These are phyloP conservation scores for Panopea generosa DNA, from an alignment of 2,888 invertebrate species.

Conservation along the genomic window DNA sequence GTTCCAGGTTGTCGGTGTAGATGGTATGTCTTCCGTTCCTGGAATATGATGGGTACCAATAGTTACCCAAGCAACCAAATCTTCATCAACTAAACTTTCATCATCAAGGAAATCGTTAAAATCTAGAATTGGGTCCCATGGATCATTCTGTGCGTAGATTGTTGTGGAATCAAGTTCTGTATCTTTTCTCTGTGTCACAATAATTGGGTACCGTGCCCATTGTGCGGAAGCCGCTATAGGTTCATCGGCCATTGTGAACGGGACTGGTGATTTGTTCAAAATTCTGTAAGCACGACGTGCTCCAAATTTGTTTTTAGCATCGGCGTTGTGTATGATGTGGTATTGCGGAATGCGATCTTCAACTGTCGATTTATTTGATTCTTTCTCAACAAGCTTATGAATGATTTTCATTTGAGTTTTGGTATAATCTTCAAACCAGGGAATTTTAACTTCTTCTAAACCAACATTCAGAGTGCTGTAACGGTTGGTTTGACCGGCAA, in stretches of 20 bases:
- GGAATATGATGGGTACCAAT: conserved; percentile 79
- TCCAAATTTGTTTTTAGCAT: conserved; percentile 26
- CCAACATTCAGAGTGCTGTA: conserved; percentile 60
- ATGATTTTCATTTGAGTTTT: conserved; percentile 32
- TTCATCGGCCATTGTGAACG: conserved; percentile 64
- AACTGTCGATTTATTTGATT: conserved; percentile 17
- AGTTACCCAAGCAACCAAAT: conserved; percentile 81
- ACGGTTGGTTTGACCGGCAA: conserved; percentile 69
- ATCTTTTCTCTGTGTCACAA: conserved; percentile 75
- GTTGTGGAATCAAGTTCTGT: conserved; percentile 70
- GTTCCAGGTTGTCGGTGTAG: conserved; percentile 75
- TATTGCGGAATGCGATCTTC: conserved; percentile 36
- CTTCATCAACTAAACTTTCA: conserved; percentile 74
- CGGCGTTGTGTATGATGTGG: conserved; percentile 35
- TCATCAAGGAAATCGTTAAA: conserved; percentile 73
- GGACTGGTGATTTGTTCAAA: conserved; percentile 56
- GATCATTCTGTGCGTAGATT: conserved; percentile 73
- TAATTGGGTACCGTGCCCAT: conserved; percentile 75
- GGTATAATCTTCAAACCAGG: conserved; percentile 41
- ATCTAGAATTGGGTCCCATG: conserved; percentile 71
- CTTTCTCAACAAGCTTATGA: conserved; percentile 8
- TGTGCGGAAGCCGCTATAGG: conserved; percentile 58
- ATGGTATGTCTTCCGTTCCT: conserved; percentile 79
- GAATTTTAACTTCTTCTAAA: conserved; percentile 51
- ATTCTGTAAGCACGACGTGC: conserved; percentile 70